phyloP scores from a whole-genome alignment of 2,113 vertebrate species.

The Motacilla alba region DNA sequence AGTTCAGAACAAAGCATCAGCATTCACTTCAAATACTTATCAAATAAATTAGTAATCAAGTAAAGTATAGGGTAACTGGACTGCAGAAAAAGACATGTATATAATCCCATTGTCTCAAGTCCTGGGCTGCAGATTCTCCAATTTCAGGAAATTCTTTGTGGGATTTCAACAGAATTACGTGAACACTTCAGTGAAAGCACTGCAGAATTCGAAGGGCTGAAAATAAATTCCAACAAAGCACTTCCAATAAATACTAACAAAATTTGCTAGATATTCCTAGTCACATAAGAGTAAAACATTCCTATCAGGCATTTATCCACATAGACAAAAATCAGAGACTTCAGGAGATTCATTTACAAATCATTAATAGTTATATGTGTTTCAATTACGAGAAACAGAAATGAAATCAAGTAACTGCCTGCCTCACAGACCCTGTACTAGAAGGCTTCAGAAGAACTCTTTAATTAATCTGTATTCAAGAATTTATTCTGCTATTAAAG shows the following conservation, averaged over 20 bases:
- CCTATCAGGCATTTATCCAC: neutral
- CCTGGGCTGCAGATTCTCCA: neutral
- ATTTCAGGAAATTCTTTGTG: neutral
- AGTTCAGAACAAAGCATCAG: neutral
- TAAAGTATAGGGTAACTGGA: neutral
- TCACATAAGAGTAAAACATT: neutral
- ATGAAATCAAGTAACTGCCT: neutral
- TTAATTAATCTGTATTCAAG: neutral
- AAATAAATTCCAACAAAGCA: neutral
- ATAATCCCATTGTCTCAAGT: neutral
- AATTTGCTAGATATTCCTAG: neutral
- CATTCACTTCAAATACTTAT: neutral
- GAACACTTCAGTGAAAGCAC: neutral
- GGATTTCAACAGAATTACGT: neutral
- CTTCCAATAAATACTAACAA: neutral
- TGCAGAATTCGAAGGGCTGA: neutral
- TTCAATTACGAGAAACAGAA: neutral
- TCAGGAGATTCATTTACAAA: neutral
- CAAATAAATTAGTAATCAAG: neutral
- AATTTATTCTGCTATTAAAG: neutral
- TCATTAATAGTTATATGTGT: neutral
- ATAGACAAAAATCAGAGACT: neutral
- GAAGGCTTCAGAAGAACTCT: neutral
- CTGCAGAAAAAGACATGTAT: neutral
- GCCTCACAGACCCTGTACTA: neutral